Evolutionary conservation across 2,888 invertebrate genomes (phyloP).

Genomic region (Rhagonycha lutea): DNA sequence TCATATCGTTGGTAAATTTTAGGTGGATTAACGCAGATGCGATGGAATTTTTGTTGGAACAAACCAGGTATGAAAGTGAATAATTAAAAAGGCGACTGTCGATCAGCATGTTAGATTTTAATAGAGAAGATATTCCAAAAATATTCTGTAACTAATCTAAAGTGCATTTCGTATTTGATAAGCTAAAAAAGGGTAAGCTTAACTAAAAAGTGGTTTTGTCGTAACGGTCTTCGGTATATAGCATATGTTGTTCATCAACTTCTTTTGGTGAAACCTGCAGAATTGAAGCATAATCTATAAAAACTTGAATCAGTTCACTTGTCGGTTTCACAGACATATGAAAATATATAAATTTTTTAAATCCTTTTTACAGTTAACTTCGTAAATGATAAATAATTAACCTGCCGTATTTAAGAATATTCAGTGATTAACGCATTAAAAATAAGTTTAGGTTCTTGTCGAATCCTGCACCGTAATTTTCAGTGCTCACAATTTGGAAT

Average conservation of each 20-base stretch:
- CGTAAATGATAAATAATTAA: not conserved
- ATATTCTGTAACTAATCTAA: not conserved
- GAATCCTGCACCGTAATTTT: not conserved
- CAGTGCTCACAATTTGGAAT: not conserved
- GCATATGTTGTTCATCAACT: slow-evolving; percentile 37
- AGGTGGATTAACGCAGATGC: not conserved
- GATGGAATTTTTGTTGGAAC: not conserved
- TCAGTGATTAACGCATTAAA: not conserved
- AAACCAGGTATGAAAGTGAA: not conserved
- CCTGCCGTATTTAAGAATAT: not conserved
- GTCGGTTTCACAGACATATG: slow-evolving; percentile 28
- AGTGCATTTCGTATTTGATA: slow-evolving; percentile 12
- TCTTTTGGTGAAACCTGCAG: slow-evolving; percentile 30
- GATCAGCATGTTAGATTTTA: not conserved
- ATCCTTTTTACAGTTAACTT: slow-evolving; percentile 5
- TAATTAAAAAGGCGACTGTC: not conserved
- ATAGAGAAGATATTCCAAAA: not conserved
- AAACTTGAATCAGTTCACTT: slow-evolving; percentile 37
- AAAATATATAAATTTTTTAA: slow-evolving; percentile 18
- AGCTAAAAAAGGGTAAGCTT: slow-evolving; percentile 21
- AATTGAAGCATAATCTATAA: slow-evolving; percentile 29
- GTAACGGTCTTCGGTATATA: slow-evolving; percentile 29
- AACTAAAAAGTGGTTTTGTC: slow-evolving; percentile 26
- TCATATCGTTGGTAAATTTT: not conserved
- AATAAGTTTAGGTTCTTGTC: not conserved